phyloP scores from a whole-genome alignment of 1,140 invertebrate species.

The Drosophila grimshawi region DNA sequence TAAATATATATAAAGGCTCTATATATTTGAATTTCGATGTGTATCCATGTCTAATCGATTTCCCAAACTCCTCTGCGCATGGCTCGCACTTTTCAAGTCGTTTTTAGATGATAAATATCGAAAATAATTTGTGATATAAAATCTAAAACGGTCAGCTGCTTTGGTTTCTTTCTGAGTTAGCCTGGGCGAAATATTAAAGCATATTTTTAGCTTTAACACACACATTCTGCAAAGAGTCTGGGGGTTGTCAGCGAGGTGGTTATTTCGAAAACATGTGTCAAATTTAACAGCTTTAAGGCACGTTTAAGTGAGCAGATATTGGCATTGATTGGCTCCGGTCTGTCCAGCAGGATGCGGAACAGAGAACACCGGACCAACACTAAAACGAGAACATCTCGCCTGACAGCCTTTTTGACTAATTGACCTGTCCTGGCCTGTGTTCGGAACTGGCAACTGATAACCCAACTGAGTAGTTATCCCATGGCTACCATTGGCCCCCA shows the following conservation, averaged over 20 bases:
- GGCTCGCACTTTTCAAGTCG: too few relatives aligned
- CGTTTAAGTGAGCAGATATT: slow-evolving; percentile 65
- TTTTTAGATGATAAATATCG: too few relatives aligned
- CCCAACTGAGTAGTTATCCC: slow-evolving; percentile 52
- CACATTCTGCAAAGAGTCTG: slow-evolving; percentile 38
- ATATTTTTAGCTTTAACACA: slow-evolving; percentile 68
- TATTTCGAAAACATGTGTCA: slow-evolving; percentile 15
- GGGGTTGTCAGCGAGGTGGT: background rate
- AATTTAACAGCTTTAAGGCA: slow-evolving; percentile 65
- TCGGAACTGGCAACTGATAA: slow-evolving; percentile 44
- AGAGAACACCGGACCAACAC: background rate
- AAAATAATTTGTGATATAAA: too few relatives aligned
- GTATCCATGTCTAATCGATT: too few relatives aligned
- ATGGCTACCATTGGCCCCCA: slow-evolving; percentile 27
- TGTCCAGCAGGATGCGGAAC: slow-evolving; percentile 21
- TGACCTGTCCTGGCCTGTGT: slow-evolving; percentile 57
- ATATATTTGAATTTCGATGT: too few relatives aligned
- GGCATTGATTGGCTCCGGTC: slow-evolving; percentile 49
- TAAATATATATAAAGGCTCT: too few relatives aligned
- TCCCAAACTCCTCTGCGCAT: too few relatives aligned
- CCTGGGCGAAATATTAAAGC: slow-evolving; percentile 49
- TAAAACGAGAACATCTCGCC: slow-evolving; percentile 17
- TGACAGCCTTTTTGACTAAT: slow-evolving; percentile 65
- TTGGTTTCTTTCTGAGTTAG: background rate
- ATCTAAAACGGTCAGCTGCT: too few relatives aligned